Conservation (phyloP, 2,113 vertebrate species). For the Orcinus orca region DNA sequence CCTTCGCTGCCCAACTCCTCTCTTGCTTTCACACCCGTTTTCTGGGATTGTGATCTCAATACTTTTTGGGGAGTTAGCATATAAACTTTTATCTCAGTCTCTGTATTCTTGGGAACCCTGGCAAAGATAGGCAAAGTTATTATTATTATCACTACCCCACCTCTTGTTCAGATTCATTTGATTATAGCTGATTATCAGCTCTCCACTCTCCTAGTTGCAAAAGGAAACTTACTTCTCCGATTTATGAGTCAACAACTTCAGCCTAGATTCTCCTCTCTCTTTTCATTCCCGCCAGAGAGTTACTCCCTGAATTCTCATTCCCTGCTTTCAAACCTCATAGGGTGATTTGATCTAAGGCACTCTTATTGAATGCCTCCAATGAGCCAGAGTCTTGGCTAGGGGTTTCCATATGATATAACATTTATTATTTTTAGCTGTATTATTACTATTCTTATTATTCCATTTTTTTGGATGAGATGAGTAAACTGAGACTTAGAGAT, state of each 20-base stretch:
- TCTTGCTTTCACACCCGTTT: neutral
- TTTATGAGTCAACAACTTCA: neutral
- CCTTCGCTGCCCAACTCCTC: neutral
- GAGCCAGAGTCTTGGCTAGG: neutral
- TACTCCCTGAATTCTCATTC: neutral
- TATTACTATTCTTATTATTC: neutral
- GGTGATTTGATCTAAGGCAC: neutral
- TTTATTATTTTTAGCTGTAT: neutral
- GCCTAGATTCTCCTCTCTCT: neutral
- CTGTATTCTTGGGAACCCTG: neutral
- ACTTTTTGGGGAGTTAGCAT: neutral
- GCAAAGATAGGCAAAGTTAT: no score
- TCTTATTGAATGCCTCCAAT: neutral
- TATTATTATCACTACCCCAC: neutral
- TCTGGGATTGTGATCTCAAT: neutral
- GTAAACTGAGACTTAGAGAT: neutral
- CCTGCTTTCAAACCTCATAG: neutral
- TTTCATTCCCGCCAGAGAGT: neutral
- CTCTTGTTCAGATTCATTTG: neutral
- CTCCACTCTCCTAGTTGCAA: neutral
- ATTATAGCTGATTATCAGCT: neutral
- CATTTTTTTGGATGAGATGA: neutral
- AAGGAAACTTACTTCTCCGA: neutral
- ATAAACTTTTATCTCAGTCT: neutral
- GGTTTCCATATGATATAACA: neutral